Evolutionary conservation across 2,113 vertebrate genomes (phyloP), one percentile per base, ranked within the genome.

Genomic region (Macroglossus sobrinus): DNA sequence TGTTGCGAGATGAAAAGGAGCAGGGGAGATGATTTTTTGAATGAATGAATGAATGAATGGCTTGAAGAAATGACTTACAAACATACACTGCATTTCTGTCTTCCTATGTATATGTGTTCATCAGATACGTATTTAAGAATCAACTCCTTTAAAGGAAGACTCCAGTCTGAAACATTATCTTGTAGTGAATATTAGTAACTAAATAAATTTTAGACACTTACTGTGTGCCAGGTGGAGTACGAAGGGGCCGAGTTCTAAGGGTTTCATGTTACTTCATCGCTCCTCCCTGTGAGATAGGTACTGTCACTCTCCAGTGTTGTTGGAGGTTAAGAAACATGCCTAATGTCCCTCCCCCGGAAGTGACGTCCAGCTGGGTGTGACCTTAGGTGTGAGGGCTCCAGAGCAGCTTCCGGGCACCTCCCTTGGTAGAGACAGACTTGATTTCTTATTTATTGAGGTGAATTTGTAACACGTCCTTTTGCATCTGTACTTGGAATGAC

Each of bases 171-270:
- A 53, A 35, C 4, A 3, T 18, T 13, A 11, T 33, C 47, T 53
- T 57, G 5, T 1, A 30, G 40, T 8, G 74, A 45, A 4, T 19
- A 21, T 28, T 63, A 26, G 16, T 11, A n/a, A 19, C 14, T 38
- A 33, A 24, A 0, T 10, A 33, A 19, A 0, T 18, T 19, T 33
- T 35, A 26, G 55, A 16, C 9, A 5, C 8, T n/a, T 26, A 13
- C 5, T 24, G 0, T 28, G 33, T 63, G 4, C 35, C 21, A 19
- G 59, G 38, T 19, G 1, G 30, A 18, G 59, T 7, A 3, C 5
- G 40, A 59, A 59, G 43, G 28, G 22, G 61, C 66, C 26, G 7
- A 6, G 38, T 28, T 15, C 45, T 24, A 14, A 12, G 1, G 9
- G 26, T 8, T 3, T 26, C 30, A 6, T 1, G 7, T 15, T 4